Percentiles rank a stretch among this genome's conserved stretches.
These are phyloP conservation scores for Heliconius nattereri DNA, from an alignment of 1,140 invertebrate species.

Conservation along the genomic window DNA sequence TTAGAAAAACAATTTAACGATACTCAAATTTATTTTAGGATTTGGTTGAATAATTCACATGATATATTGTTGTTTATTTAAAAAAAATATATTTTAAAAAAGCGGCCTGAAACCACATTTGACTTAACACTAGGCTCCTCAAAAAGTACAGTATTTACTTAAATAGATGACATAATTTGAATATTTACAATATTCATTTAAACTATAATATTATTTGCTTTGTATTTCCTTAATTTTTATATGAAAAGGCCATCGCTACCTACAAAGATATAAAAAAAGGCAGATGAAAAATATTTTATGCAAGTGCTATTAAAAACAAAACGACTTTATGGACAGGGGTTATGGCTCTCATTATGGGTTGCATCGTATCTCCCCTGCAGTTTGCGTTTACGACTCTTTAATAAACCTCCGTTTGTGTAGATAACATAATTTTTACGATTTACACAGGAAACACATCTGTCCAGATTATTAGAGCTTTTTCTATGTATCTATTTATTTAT, in stretches of 20 bases:
- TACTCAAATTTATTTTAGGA: not conserved
- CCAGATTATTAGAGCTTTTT: slow-evolving; percentile 44
- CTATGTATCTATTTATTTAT: not conserved
- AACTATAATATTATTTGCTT: too few relatives aligned
- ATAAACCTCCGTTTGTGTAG: slow-evolving; percentile 67
- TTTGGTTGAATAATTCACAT: not conserved
- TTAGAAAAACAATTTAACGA: not conserved
- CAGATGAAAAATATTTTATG: slow-evolving; percentile 34
- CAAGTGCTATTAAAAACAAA: slow-evolving; percentile 42
- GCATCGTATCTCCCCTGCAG: slow-evolving; percentile 59
- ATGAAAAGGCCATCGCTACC: not conserved
- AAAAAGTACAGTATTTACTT: too few relatives aligned
- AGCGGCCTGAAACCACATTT: too few relatives aligned
- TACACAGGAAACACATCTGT: slow-evolving; percentile 60
- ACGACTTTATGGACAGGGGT: slow-evolving; percentile 50
- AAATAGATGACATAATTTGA: too few relatives aligned
- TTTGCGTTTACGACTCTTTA: slow-evolving; percentile 70
- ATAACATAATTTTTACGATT: slow-evolving; percentile 69
- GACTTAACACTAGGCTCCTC: too few relatives aligned
- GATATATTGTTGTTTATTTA: too few relatives aligned
- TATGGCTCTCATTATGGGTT: slow-evolving; percentile 58
- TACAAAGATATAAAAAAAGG: slow-evolving; percentile 10
- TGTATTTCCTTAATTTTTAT: not conserved
- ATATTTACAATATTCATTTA: too few relatives aligned
- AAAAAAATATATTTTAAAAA: too few relatives aligned